A percentile compares a stretch with the other conserved stretches of the same genome.
Evolutionary conservation across 2,888 invertebrate species (phyloP).

Genomic region (Epirrita christyi): DNA sequence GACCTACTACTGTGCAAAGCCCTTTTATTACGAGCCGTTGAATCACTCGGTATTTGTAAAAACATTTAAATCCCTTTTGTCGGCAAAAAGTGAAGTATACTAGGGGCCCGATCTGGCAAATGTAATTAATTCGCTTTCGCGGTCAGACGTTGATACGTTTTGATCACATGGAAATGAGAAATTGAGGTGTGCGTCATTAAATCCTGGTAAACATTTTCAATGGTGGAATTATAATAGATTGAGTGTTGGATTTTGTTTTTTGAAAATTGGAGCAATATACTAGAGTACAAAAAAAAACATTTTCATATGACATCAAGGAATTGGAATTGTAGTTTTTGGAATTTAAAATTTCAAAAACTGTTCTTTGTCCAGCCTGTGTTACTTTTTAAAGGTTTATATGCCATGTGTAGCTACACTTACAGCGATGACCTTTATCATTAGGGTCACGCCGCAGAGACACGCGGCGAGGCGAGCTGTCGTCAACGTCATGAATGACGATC

Average conservation of each 20-base stretch:
- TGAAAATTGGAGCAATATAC: too few relatives aligned
- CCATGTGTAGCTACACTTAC: constrained; percentile 87
- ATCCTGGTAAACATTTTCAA: constrained; percentile 11
- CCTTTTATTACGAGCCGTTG: constrained; percentile 36
- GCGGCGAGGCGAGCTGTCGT: constrained; percentile 90
- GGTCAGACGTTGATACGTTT: constrained; percentile 25
- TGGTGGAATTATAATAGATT: constrained; percentile 9
- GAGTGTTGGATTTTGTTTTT: background rate
- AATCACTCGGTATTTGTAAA: constrained; percentile 36
- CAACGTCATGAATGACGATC: constrained; percentile 96
- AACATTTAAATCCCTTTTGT: constrained; percentile 30
- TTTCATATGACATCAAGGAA: too few relatives aligned
- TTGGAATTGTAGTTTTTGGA: too few relatives aligned
- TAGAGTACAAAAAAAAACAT: too few relatives aligned
- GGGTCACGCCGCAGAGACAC: constrained; percentile 91
- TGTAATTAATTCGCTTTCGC: constrained; percentile 26
- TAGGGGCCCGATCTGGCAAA: constrained; percentile 22
- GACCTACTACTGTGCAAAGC: constrained; percentile 33
- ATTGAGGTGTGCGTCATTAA: constrained; percentile 16
- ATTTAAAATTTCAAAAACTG: too few relatives aligned
- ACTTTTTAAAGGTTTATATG: too few relatives aligned
- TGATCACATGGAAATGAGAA: constrained; percentile 23
- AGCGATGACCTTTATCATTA: constrained; percentile 93
- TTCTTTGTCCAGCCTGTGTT: too few relatives aligned
- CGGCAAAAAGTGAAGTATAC: constrained; percentile 31